Evolutionary conservation across 2,797 vertebrate species (phyloP).

Genomic region (Argyrosomus regius): DNA sequence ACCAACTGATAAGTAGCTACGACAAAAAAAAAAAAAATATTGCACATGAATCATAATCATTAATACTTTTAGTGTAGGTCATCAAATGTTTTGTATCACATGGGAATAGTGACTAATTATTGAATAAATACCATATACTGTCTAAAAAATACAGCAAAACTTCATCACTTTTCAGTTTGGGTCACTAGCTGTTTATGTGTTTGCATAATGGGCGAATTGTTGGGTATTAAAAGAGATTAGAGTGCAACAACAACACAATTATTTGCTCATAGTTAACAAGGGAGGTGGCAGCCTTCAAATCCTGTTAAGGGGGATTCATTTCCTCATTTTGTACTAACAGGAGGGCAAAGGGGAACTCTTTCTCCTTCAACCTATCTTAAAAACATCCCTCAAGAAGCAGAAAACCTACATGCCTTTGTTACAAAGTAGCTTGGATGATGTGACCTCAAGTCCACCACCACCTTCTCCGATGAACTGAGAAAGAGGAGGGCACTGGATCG

Average conservation of each 20-base stretch:
- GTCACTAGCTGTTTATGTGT: conserved; percentile 31
- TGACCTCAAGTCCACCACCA: conserved; percentile 2
- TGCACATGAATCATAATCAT: neutral
- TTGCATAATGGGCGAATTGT: conserved; percentile 55
- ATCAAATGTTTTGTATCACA: neutral
- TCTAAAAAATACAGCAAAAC: neutral
- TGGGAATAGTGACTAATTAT: conserved; percentile 1
- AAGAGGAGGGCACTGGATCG: conserved; percentile 18
- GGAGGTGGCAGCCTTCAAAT: conserved; percentile 46
- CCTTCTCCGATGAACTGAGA: conserved; percentile 25
- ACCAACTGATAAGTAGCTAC: conserved; percentile 24
- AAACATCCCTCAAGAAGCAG: conserved; percentile 1
- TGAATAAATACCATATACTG: neutral
- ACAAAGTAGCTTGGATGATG: conserved; percentile 2
- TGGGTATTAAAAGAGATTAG: conserved; percentile 65
- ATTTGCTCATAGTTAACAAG: conserved; percentile 41
- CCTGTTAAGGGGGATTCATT: conserved; percentile 41
- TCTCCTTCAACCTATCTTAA: conserved; percentile 8
- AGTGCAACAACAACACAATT: conserved; percentile 39
- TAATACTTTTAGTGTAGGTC: neutral
- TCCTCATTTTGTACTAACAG: conserved; percentile 19
- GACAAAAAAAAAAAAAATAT: neutral
- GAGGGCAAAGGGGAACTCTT: conserved; percentile 16
- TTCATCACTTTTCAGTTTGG: conserved; percentile 17
- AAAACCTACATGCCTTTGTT: neutral